Conservation (phyloP, 2,113 vertebrate genomes). For the Colaptes auratus region DNA sequence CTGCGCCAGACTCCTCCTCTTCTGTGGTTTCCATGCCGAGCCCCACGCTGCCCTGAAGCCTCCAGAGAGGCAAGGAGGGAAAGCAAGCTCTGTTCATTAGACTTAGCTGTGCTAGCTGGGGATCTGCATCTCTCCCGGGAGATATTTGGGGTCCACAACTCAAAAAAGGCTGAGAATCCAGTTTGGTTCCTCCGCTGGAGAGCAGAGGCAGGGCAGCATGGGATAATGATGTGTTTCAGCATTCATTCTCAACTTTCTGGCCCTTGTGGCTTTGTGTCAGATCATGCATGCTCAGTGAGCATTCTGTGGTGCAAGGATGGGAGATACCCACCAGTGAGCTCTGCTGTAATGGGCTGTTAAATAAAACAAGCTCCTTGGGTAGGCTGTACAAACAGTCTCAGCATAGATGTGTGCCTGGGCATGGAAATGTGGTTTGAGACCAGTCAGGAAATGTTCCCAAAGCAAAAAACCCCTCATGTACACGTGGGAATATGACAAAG, state of each 20-base stretch:
- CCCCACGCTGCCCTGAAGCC: not conserved
- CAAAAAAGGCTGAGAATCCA: not conserved
- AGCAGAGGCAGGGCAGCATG: not conserved
- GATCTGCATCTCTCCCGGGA: not conserved
- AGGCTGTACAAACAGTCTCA: slow-evolving; percentile 51
- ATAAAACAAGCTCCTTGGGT: slow-evolving; percentile 22
- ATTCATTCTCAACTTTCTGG: slow-evolving; percentile 44
- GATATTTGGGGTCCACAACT: not conserved
- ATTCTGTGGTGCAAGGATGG: slow-evolving; percentile 40
- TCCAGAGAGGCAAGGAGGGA: not conserved
- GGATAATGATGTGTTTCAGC: slow-evolving; percentile 40
- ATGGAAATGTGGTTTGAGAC: slow-evolving; percentile 49
- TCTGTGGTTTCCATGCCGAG: not conserved
- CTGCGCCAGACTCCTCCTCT: not conserved
- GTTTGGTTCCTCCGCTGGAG: slow-evolving; percentile 17
- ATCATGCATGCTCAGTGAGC: slow-evolving; percentile 22
- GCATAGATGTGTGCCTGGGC: slow-evolving; percentile 25
- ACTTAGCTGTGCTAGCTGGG: not conserved
- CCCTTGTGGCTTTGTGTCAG: slow-evolving; percentile 63
- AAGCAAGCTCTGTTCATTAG: not conserved
- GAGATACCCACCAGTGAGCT: slow-evolving; percentile 47
- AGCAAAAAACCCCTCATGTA: slow-evolving; percentile 42
- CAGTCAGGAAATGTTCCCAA: slow-evolving; percentile 56
- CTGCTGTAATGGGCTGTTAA: slow-evolving; percentile 28
- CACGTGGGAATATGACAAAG: slow-evolving; percentile 61